Evolutionary conservation across 1,140 invertebrate species (phyloP).

Genomic region (Hydropsyche tenuis): DNA sequence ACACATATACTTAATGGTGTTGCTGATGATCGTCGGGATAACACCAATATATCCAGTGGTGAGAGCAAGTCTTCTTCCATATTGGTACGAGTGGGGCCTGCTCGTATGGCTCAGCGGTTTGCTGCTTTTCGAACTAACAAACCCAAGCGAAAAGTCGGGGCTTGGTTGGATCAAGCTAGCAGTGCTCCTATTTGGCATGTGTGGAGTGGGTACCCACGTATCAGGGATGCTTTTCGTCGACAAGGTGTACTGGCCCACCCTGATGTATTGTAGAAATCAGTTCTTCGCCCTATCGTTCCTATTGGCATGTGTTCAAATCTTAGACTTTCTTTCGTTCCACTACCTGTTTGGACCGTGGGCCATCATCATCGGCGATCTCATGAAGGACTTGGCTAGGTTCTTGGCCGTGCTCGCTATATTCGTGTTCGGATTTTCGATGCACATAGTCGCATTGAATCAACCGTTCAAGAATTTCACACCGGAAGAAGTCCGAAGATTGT

Average conservation of each 20-base stretch:
- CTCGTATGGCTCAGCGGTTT: conserved; percentile 95
- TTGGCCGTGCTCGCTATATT: conserved; percentile 97
- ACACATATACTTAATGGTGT: conserved; percentile 95
- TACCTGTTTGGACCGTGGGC: conserved; percentile 99
- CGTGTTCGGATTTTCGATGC: conserved; percentile 97
- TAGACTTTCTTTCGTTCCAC: conserved; percentile 97
- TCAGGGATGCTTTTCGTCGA: conserved; percentile 76
- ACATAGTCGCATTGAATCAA: conserved; percentile 95
- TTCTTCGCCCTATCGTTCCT: conserved; percentile 94
- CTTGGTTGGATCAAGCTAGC: conserved; percentile 92
- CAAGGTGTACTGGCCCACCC: conserved; percentile 76
- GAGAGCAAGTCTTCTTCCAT: conserved; percentile 73
- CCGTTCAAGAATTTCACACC: conserved; percentile 75
- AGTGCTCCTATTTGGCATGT: conserved; percentile 90
- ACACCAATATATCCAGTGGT: conserved; percentile 86
- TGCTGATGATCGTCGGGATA: conserved; percentile 90
- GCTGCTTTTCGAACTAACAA: conserved; percentile 94
- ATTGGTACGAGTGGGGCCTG: conserved; percentile 96
- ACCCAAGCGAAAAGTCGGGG: conserved; percentile 94
- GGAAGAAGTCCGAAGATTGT: conserved; percentile 63
- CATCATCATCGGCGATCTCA: conserved; percentile 87
- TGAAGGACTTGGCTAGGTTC: conserved; percentile 93
- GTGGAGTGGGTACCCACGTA: conserved; percentile 90
- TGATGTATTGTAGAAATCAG: conserved; percentile 94
- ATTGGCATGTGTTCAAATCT: conserved; percentile 94